Evolutionary conservation across 2,113 vertebrate genomes (phyloP).

Genomic region (Sturnus vulgaris): DNA sequence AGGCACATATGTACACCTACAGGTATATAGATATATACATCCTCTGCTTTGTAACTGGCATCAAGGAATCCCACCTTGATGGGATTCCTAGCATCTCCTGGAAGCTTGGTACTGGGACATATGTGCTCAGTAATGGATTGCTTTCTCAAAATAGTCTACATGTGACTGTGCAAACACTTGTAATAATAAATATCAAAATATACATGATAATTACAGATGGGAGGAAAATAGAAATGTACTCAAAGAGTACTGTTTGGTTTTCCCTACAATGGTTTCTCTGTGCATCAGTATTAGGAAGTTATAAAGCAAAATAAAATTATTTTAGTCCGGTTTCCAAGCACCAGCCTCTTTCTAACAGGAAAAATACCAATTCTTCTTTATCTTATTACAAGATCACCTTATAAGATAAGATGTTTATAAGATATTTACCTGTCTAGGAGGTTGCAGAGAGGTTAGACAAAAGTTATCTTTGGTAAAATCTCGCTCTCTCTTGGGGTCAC

Average conservation of each 20-base stretch:
- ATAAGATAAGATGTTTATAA: neutral
- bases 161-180: neutral
- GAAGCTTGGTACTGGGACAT: neutral
- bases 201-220: neutral
- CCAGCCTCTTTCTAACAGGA: neutral
- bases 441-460: neutral
- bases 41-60: neutral
- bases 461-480: neutral
- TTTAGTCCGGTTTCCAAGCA: neutral
- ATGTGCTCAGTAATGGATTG: neutral
- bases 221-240: neutral
- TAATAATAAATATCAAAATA: neutral
- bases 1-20: accelerated
- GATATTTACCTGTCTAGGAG: neutral
- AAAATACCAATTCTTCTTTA: neutral
- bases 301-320: neutral
- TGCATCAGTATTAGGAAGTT: neutral
- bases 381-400: neutral
- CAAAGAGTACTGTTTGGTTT: neutral
- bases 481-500: neutral
- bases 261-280: neutral
- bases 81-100: neutral
- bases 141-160: neutral
- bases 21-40: accelerated
- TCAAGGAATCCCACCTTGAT: neutral